Conservation (phyloP, 2,888 invertebrate genomes). For the Emmelina monodactyla region DNA sequence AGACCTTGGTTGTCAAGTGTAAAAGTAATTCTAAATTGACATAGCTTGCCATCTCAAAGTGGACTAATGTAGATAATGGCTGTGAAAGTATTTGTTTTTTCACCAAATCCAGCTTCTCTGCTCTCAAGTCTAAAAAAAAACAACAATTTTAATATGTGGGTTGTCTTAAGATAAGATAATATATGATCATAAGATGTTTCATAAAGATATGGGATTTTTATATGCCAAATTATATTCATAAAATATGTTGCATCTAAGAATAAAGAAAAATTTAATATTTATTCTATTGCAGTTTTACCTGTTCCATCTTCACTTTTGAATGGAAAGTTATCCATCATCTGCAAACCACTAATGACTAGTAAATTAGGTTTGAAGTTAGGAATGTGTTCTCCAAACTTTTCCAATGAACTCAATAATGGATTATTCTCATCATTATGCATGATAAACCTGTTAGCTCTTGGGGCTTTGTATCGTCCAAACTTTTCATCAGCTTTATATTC, state of each 20-base stretch:
- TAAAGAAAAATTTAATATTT: no score
- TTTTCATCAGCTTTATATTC: constrained; percentile 80
- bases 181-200: no score
- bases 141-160: constrained; percentile 3
- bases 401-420: constrained; percentile 76
- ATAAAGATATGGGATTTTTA: no score
- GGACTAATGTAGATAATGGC: constrained; percentile 68
- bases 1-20: constrained; percentile 70
- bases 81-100: constrained; percentile 71
- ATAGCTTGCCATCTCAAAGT: constrained; percentile 90
- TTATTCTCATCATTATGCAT: constrained; percentile 84
- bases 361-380: constrained; percentile 72
- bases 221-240: no score
- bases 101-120: constrained; percentile 69
- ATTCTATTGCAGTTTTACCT: no score
- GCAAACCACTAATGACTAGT: constrained; percentile 82
- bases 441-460: constrained; percentile 85
- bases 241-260: no score
- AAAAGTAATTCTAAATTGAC: constrained; percentile 74
- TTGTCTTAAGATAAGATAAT: constrained; percentile 1
- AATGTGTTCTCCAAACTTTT: constrained; percentile 71
- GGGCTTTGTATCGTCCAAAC: constrained; percentile 78
- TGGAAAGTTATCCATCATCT: constrained; percentile 89
- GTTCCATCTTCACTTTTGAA: constrained; percentile 63
- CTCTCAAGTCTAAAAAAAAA: constrained; percentile 66